Conservation (phyloP, 2,888 invertebrate genomes). For the Eubasilissa splendida region DNA sequence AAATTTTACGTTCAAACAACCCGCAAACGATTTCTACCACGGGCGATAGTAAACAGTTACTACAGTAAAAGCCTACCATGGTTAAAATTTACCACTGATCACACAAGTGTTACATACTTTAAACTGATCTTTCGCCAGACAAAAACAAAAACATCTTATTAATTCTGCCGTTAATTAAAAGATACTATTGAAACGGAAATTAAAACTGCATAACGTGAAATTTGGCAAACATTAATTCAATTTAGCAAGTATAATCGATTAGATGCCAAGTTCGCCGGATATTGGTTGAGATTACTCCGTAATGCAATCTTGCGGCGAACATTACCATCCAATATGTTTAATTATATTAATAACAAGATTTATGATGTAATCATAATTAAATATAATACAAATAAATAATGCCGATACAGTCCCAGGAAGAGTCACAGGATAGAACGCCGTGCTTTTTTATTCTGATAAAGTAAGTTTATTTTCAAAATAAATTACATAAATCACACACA, state of each 20-base stretch:
- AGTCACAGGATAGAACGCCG: not conserved
- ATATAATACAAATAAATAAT: conserved; percentile 6
- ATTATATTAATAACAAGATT: conserved; percentile 23
- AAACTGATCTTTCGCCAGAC: too few relatives aligned
- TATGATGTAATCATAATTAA: conserved; percentile 10
- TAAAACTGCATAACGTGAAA: too few relatives aligned
- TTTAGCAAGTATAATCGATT: not conserved
- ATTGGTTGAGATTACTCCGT: conserved; percentile 20
- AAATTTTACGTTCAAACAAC: too few relatives aligned
- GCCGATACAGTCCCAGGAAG: not conserved
- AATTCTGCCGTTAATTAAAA: too few relatives aligned
- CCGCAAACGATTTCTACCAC: too few relatives aligned
- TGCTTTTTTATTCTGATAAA: not conserved
- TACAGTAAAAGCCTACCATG: too few relatives aligned
- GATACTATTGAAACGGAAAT: too few relatives aligned
- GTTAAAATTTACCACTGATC: too few relatives aligned
- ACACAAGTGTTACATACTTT: too few relatives aligned
- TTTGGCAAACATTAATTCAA: not conserved
- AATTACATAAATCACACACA: not conserved
- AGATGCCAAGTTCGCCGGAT: conserved; percentile 9
- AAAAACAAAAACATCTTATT: too few relatives aligned
- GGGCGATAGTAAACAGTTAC: too few relatives aligned
- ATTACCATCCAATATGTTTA: conserved; percentile 18
- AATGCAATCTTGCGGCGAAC: conserved; percentile 22
- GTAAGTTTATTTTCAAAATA: not conserved